These are phyloP conservation scores for Pampus argenteus DNA, from an alignment of 2,797 vertebrate genomes.

Conservation along the genomic window DNA sequence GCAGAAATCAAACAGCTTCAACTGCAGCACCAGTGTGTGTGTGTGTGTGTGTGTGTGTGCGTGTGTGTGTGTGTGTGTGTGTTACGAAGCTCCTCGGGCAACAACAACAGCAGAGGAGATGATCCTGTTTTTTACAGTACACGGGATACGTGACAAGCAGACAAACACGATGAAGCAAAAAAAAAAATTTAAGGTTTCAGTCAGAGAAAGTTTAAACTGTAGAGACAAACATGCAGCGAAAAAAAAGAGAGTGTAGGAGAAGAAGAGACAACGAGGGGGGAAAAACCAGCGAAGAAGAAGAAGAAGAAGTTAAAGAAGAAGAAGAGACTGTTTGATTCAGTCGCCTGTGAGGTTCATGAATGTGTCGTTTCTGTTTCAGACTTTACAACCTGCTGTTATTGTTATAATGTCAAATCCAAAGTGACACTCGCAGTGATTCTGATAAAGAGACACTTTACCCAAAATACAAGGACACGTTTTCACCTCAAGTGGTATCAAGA, in stretches of 20 bases:
- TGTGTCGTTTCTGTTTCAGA: too few species aligned
- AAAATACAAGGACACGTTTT: too few species aligned
- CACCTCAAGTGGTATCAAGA: too few species aligned
- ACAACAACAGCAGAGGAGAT: constrained; percentile 43
- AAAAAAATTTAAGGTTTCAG: constrained; percentile 47
- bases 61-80: constrained; percentile 1
- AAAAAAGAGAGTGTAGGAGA: background rate
- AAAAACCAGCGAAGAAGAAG: constrained; percentile 27
- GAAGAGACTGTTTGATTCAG: background rate
- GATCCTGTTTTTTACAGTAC: constrained; percentile 64
- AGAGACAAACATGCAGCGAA: background rate
- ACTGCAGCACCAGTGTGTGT: constrained; percentile 16
- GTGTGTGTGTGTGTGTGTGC: background rate
- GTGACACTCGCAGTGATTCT: too few species aligned
- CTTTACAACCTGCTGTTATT: too few species aligned
- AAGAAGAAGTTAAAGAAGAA: constrained; percentile 24
- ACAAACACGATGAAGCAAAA: constrained; percentile 46
- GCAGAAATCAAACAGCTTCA: constrained; percentile 54
- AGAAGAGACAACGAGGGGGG: constrained; percentile 10
- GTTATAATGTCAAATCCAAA: too few species aligned
- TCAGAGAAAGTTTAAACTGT: constrained; percentile 26
- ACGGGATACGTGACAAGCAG: constrained; percentile 47
- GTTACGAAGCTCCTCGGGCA: constrained; percentile 35
- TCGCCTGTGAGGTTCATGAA: too few species aligned
- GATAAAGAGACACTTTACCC: too few species aligned